Base-by-base conservation (phyloP, 2,113 vertebrate species). In the Podarcis raffonei region DNA sequence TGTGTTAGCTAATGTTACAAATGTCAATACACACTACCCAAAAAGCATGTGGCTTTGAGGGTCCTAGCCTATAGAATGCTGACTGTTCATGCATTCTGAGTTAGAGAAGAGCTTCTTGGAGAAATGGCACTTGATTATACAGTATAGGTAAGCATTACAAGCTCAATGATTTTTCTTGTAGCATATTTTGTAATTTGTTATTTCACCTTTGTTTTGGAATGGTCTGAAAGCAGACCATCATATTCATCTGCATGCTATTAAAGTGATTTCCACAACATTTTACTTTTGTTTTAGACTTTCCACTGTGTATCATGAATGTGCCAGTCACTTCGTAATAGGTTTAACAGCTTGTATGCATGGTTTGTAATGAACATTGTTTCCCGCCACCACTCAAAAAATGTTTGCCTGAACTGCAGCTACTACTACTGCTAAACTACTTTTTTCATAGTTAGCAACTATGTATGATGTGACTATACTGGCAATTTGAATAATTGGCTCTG, bases 161-260 rank as follows among this genome's bases (percentile, higher is more conserved):
- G 32, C 59, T 35, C 53, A 57, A 35, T 57, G 62, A 62, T 94
- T 92, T 92, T 92, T 92, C 83, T 72, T 83, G 86, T 92, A 83
- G 89, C 89, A 93, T 92, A 62, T 88, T 48, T 68, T 86, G 32
- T 90, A 90, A 90, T 88, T 92, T 89, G 88, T 89, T 92, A 87
- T 27, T 75, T 86, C 76, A 42, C 83, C 22, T 81, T 71, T 83
- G 81, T 80, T 89, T 53, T 42, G 81, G 87, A 92, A 87, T 0
- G 0, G 88, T 80, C 84, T 25, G 30, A 81, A 93, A 80, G 30
- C 77, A 57, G 65, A 53, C 86, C 89, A 93, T 92, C 90, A 85
- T 75, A 94, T 85, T 78, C 87, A 93, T 93, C 88, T 90, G 92
- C 92, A 81, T 35, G 1, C 57, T 86, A n/a, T 92, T 92, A 91